Evolutionary conservation across 2,797 vertebrate genomes (phyloP), one percentile per base, ranked within the genome.

Genomic region (Mionectes olivaceus): DNA sequence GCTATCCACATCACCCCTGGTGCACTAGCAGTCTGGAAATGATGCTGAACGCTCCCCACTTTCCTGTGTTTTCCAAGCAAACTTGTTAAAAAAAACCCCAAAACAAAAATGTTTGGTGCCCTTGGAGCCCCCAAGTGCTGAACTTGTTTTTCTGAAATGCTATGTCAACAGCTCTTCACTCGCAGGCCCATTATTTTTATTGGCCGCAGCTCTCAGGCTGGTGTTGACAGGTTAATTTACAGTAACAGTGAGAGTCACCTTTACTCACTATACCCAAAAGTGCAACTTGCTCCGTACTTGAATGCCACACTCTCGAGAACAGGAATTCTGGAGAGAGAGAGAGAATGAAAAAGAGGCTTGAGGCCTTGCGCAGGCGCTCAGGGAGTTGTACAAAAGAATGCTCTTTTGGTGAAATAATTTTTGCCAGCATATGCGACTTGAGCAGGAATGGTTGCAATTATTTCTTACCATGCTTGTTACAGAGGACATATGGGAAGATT

Each of bases 391-490:
- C 59, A 91, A 78, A 87, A 91, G 82, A 89, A 70, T 18, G 70
- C n/a, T 89, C 57, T 94, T 94, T 69, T 44, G 73, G 85, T 67
- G 82, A 94, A 96, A 94, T 82, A 83, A 92, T 90, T 93, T 76
- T 95, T 90, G 80, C 73, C 82, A 81, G 92, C 46, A 28, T 64
- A 88, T 73, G 63, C 10, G 33, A 75, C 78, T 82, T 19, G 15
- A 95, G 88, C 43, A 84, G 87, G 71, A 95, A 91, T 94, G 83
- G 84, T 96, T 96, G 61, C 77, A 95, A 95, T 97, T 97, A 95
- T 77, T 87, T 91, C 81, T 85, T 95, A 93, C 91, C 57, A 24
- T 74, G 79, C 95, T 88, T 94, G 61, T 93, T 95, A 95, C 81
- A 70, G 69, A 80, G 80, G 95, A 91, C 89, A 93, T 93, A 85